phyloP scores from a whole-genome alignment of 2,113 vertebrate genomes.

The Erinaceus europaeus region DNA sequence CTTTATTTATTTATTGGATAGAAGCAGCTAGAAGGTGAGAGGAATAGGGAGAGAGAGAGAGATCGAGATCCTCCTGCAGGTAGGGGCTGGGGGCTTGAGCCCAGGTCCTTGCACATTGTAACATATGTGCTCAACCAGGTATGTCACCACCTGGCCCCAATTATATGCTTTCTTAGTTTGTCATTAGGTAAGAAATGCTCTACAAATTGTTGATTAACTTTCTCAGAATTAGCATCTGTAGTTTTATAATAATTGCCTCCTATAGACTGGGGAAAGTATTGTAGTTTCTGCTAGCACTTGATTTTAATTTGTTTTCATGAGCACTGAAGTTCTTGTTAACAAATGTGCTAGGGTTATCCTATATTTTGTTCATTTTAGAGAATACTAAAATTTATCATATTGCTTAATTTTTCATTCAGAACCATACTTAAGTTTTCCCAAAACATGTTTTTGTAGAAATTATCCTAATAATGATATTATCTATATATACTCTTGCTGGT shows the following conservation, averaged over 20 bases:
- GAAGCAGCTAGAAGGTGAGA: too few relatives aligned
- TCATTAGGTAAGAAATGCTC: background rate
- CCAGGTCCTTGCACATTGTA: too few relatives aligned
- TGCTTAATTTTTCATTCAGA: background rate
- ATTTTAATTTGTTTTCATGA: background rate
- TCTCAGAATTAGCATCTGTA: background rate
- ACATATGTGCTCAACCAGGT: too few relatives aligned
- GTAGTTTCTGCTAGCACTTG: background rate
- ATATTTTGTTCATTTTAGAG: background rate
- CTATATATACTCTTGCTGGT: too few relatives aligned
- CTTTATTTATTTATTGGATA: too few relatives aligned
- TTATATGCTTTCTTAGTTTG: too few relatives aligned
- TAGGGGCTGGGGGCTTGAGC: too few relatives aligned
- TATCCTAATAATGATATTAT: background rate
- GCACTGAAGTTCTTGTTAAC: background rate
- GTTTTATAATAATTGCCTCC: background rate
- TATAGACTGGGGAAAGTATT: background rate
- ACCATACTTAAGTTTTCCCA: background rate
- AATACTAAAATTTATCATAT: background rate
- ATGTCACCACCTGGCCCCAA: too few relatives aligned
- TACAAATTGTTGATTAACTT: background rate
- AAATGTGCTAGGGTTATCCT: background rate
- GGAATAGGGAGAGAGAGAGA: too few relatives aligned
- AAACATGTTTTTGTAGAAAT: background rate
- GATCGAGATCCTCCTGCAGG: too few relatives aligned